These are phyloP conservation scores for Schlechtendalia chinensis DNA, from an alignment of 1,140 invertebrate genomes.

Conservation along the genomic window DNA sequence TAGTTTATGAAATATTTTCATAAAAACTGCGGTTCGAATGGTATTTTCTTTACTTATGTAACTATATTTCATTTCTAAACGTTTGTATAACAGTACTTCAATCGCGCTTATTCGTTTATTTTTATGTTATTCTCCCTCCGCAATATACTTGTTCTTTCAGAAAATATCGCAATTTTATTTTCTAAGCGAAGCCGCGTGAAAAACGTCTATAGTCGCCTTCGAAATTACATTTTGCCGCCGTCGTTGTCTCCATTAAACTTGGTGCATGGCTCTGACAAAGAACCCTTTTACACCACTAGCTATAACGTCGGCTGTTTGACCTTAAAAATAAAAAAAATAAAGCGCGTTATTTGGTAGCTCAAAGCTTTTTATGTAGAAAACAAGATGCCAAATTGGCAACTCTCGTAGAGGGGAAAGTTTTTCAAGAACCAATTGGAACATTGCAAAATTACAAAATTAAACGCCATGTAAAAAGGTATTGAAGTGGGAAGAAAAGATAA, in stretches of 20 bases:
- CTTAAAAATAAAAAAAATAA: conserved; percentile 36
- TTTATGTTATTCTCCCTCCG: background rate
- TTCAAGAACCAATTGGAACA: conserved; percentile 19
- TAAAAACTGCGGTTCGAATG: background rate
- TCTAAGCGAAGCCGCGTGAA: background rate
- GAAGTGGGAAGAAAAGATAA: conserved; percentile 21
- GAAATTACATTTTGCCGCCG: conserved; percentile 27
- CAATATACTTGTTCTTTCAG: background rate
- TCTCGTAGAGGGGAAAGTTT: background rate
- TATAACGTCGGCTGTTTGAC: conserved; percentile 18
- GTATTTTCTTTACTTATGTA: background rate
- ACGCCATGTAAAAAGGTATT: background rate
- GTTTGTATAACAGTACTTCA: conserved; percentile 20
- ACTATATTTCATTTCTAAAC: conserved; percentile 17
- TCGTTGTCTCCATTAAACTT: conserved; percentile 39
- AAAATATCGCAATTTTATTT: conserved; percentile 25
- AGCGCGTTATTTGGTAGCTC: conserved; percentile 21
- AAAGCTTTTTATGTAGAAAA: conserved; percentile 29
- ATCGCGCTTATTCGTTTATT: conserved; percentile 17
- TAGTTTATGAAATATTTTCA: background rate
- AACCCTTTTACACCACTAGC: conserved; percentile 28
- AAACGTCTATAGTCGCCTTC: conserved; percentile 16
- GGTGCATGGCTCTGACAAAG: conserved; percentile 25
- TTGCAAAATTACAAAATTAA: conserved; percentile 26
- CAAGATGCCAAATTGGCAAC: conserved; percentile 26